Evolutionary conservation across 1,140 invertebrate species (phyloP), one percentile per base, ranked within the genome.

Genomic region (Procambarus clarkii): DNA sequence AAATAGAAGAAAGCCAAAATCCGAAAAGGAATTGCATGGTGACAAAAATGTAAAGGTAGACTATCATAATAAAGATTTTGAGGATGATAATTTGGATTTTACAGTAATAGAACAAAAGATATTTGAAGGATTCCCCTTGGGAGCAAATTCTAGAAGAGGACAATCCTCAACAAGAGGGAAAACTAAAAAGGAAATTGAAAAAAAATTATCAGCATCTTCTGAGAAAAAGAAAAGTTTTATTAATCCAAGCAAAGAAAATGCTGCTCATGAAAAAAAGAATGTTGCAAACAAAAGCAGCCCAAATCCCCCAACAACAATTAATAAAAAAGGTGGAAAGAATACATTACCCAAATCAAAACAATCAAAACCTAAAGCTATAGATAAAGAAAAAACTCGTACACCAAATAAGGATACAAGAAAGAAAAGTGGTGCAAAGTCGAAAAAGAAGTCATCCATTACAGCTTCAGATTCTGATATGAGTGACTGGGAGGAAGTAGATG

Each of bases 401-500:
- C 7, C 58, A 64, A 64, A 71, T 69, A 46, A 3, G 21, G 34
- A 64, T 50, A 9, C 50, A 54, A 86, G 77, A 44, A 50, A 71
- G 15, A 69, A 44, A 50, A 54, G 60, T 15, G 50, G 60, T 15
- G 50, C 4, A 8, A 54, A 54, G 50, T 54, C 50, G 13, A 64
- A 44, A 1, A 34, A 84, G 64, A 74, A 44, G 34, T 93, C 94
- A 95, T 48, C 5, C 24, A 15, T 24, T 15, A 82, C 8, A 81
- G 91, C 48, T 34, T 92, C 92, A 24, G 92, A 93, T 48, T 92
- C 93, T 71, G 90, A 93, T 80, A 74, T 93, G 8, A 93, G 92
- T 77, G 94, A 95, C 64, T 95, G 95, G 94, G 95, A 96, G 92
- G 93, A 94, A 93, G 94, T 94, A 93, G 91, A 93, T 88, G 93